Evolutionary conservation across 2,888 invertebrate genomes (phyloP), one percentile per base, ranked within the genome.

Genomic region (Hydraecia micacea): DNA sequence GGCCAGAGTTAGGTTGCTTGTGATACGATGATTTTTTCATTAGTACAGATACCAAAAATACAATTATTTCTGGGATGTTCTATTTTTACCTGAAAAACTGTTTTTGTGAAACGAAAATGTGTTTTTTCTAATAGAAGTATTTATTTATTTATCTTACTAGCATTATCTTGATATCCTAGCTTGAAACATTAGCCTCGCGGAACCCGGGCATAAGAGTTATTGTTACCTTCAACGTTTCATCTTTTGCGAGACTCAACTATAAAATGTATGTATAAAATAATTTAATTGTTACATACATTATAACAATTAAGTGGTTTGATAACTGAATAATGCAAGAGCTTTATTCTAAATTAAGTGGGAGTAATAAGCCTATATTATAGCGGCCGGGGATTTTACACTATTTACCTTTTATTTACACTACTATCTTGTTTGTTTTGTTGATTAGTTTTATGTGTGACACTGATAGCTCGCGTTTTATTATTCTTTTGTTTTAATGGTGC

Each of bases 371-470:
- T 42, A 32, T 73, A 62, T 21, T 58, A 58, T 21, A 67, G 55
- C 42, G 49, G 21, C 28, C n/a, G 65, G 42, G 73, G 58, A 76
- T 82, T 82, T 66, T 69, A 73, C 11, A 66, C 66, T 73, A 86
- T 81, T 81, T 76, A 36, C 72, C 71, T 13, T 71, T 36, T 65
- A 39, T 76, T 58, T 21, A 73, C 36, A 21, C 7, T 15, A n/a
- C 21, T 86, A 84, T 84, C 86, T 83, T 86, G 52, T 84, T 83
- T 86, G 68, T 83, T 83, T 28, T 65, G 83, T 77, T 86, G 83
- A 84, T 84, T 83, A 83, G 83, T 78, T 83, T 70, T 73, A 76
- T 77, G 71, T 55, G 81, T 68, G 69, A 71, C 78, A 77, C 63
- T 80, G 85, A 84, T 80, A 81, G 58, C 75, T 46, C 36, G 36